phyloP scores from a whole-genome alignment of 2,888 invertebrate species.

The Platycheirus albimanus region DNA sequence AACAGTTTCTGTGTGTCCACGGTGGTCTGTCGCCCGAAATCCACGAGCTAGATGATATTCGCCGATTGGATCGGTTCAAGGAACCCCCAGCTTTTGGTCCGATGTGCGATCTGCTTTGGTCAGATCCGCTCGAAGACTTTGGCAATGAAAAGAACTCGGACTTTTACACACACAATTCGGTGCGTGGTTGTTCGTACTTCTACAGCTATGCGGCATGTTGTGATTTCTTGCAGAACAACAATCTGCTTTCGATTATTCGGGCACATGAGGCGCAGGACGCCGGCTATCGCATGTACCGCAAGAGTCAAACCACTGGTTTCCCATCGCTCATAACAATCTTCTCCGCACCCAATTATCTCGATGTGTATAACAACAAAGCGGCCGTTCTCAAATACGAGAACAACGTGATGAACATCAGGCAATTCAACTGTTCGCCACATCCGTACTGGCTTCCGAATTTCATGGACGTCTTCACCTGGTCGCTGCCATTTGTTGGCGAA shows the following conservation, averaged over 20 bases:
- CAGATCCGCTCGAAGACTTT: conserved; percentile 99
- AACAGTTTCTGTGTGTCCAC: conserved; percentile 99
- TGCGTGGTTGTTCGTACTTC: conserved; percentile 99
- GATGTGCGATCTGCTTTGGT: conserved; percentile 99
- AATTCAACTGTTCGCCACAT: conserved; percentile 99
- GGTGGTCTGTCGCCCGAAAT: conserved; percentile 99
- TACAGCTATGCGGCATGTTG: conserved; percentile 99
- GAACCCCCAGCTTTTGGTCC: conserved; percentile 99
- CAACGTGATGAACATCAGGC: conserved; percentile 99
- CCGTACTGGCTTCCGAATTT: conserved; percentile 99
- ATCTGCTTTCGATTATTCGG: conserved; percentile 99
- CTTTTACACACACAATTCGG: conserved; percentile 99
- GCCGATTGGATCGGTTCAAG: conserved; percentile 98
- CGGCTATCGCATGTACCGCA: conserved; percentile 98
- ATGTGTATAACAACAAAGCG: conserved; percentile 99
- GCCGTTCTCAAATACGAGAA: conserved; percentile 99
- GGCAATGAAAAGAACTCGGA: conserved; percentile 98
- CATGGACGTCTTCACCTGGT: conserved; percentile 99
- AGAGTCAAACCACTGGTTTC: conserved; percentile 99
- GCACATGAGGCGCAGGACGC: conserved; percentile 99
- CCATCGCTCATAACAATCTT: conserved; percentile 99
- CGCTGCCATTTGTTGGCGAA: conserved; percentile 99
- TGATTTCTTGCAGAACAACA: conserved; percentile 99
- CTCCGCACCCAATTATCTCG: conserved; percentile 99
- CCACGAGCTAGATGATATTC: conserved; percentile 98